phyloP scores from a whole-genome alignment of 2,113 vertebrate species.

The Megatriorchis doriae region DNA sequence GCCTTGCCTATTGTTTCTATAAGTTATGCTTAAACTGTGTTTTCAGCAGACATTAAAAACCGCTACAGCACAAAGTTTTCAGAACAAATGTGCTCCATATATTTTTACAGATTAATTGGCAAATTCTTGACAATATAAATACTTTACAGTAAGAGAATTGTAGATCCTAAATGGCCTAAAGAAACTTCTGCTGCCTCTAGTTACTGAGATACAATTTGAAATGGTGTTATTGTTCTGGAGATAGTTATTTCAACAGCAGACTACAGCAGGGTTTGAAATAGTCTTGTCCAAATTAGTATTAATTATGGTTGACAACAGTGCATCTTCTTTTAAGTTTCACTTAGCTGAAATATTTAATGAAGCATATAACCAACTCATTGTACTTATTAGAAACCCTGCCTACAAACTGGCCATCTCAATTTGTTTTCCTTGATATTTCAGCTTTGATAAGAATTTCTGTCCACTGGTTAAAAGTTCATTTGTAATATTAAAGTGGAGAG shows the following conservation, averaged over 20 bases:
- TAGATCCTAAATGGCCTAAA: not conserved
- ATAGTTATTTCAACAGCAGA: not conserved
- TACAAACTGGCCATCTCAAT: not conserved
- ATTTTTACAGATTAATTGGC: constrained; percentile 2
- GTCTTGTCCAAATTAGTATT: not conserved
- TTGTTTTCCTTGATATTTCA: constrained; percentile 11
- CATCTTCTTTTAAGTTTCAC: not conserved
- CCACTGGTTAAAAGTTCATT: not conserved
- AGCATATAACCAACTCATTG: not conserved
- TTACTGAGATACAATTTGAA: not conserved
- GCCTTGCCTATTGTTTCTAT: not conserved
- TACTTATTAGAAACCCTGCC: not conserved
- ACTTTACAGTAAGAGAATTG: not conserved
- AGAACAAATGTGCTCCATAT: not conserved
- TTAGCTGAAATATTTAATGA: constrained; percentile 12
- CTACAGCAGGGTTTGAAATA: not conserved
- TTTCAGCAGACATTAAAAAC: not conserved
- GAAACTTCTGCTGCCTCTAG: not conserved
- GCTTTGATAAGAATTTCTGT: not conserved
- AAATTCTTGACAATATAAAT: not conserved
- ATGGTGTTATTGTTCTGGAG: not conserved
- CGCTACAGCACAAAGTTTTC: not conserved
- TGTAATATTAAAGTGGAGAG: not conserved
- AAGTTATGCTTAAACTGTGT: not conserved
- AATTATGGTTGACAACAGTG: not conserved